Conservation (phyloP, 2,888 invertebrate genomes). For the Oscheius sp. region DNA sequence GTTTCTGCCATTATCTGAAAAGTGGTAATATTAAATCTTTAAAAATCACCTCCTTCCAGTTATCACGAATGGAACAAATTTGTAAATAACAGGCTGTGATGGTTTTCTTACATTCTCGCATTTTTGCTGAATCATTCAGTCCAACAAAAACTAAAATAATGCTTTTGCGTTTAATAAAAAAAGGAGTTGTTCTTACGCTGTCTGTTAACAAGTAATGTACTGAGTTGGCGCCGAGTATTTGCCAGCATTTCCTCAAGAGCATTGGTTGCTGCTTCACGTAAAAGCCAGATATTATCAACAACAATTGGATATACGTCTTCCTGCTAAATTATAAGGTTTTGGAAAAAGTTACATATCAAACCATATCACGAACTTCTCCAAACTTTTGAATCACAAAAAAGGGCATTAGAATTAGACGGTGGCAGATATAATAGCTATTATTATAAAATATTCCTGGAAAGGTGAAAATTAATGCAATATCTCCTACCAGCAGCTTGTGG, state of each 20-base stretch:
- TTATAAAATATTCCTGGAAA: constrained; percentile 64
- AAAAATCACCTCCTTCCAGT: constrained; percentile 54
- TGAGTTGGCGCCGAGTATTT: constrained; percentile 42
- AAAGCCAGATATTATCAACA: constrained; percentile 45
- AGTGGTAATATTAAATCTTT: neutral
- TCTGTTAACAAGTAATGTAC: constrained; percentile 19
- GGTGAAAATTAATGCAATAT: too few relatives aligned
- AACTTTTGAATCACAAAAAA: constrained; percentile 30
- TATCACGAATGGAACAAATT: constrained; percentile 53
- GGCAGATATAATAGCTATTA: constrained; percentile 65
- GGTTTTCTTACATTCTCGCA: constrained; percentile 8
- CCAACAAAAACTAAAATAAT: constrained; percentile 27
- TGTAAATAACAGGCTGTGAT: constrained; percentile 43
- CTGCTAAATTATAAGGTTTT: constrained; percentile 16
- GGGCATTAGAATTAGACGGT: constrained; percentile 54
- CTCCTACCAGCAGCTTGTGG: constrained; percentile 61
- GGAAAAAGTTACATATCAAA: neutral
- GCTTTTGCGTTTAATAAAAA: neutral
- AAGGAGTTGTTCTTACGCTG: constrained; percentile 13
- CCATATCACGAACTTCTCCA: neutral
- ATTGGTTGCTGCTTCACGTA: constrained; percentile 54
- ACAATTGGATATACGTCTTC: constrained; percentile 38
- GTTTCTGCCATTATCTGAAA: constrained; percentile 49
- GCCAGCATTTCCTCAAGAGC: constrained; percentile 57
- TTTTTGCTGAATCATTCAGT: constrained; percentile 7